phyloP scores from a whole-genome alignment of 1,140 invertebrate genomes.

The Colletes gigas region DNA sequence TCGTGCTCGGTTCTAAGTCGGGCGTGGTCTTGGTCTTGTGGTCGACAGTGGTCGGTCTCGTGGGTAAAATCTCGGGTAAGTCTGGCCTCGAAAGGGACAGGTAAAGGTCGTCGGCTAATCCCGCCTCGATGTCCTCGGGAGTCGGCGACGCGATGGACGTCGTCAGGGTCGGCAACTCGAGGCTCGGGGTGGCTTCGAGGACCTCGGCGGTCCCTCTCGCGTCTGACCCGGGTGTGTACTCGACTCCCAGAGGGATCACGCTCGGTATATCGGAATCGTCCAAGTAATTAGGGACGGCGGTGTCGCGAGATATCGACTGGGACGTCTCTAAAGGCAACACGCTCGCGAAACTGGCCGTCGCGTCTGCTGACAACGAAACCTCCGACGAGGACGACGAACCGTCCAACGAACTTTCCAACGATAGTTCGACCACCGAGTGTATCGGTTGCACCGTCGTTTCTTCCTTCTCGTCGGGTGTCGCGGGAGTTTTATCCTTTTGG shows the following conservation, averaged over 20 bases:
- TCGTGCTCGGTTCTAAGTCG: constrained; percentile 68
- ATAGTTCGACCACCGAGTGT: constrained; percentile 6
- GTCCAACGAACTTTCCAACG: not conserved
- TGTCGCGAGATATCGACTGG: constrained; percentile 4
- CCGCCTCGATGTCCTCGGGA: constrained; percentile 78
- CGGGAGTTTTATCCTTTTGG: not conserved
- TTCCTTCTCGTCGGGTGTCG: constrained; percentile 4
- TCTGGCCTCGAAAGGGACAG: constrained; percentile 75
- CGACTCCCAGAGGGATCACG: constrained; percentile 74
- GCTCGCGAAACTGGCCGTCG: constrained; percentile 25
- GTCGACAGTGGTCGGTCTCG: constrained; percentile 52
- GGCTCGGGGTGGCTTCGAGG: constrained; percentile 22
- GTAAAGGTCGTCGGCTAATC: constrained; percentile 76
- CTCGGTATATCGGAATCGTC: constrained; percentile 71
- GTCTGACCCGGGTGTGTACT: constrained; percentile 24
- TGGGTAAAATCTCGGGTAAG: constrained; percentile 74
- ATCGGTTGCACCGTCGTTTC: constrained; percentile 54
- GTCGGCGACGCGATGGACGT: constrained; percentile 71
- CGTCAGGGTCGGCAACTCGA: constrained; percentile 38
- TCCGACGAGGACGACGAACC: not conserved
- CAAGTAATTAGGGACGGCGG: constrained; percentile 2
- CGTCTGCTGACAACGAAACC: not conserved
- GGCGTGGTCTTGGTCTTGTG: constrained; percentile 15
- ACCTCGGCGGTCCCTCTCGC: constrained; percentile 12
- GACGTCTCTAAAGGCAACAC: constrained; percentile 44